These are phyloP conservation scores for Pseudomyrmex flavicornis DNA, from an alignment of 1,140 invertebrate genomes.

Conservation along the genomic window DNA sequence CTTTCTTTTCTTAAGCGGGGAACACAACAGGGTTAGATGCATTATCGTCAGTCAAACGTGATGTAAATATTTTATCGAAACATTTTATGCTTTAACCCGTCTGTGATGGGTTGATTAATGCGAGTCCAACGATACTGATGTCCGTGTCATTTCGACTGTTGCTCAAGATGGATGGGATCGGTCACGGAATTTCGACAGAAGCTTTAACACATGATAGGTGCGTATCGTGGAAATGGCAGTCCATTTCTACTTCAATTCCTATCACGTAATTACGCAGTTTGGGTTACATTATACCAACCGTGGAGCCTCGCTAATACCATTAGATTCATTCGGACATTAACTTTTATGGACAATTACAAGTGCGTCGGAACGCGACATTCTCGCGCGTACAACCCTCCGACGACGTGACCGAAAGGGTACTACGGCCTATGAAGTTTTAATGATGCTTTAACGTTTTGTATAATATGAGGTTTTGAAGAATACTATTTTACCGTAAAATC, in stretches of 20 bases:
- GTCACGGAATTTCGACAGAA: neutral
- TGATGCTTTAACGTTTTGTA: conserved; percentile 16
- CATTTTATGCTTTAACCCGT: neutral
- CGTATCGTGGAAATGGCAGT: conserved; percentile 30
- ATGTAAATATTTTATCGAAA: neutral
- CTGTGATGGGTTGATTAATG: neutral
- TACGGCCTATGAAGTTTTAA: conserved; percentile 18
- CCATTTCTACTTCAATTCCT: conserved; percentile 30
- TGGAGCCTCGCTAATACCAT: conserved; percentile 21
- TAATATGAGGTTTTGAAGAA: conserved; percentile 11
- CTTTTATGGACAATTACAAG: conserved; percentile 28
- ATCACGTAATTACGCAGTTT: conserved; percentile 44
- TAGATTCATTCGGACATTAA: conserved; percentile 31
- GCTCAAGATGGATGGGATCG: conserved; percentile 9
- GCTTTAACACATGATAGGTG: conserved; percentile 25
- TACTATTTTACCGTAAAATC: neutral
- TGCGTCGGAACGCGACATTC: conserved; percentile 14
- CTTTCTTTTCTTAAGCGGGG: neutral
- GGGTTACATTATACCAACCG: conserved; percentile 26
- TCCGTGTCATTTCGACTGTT: conserved; percentile 1
- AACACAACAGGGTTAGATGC: neutral
- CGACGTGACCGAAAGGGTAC: conserved; percentile 7
- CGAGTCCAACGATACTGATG: neutral
- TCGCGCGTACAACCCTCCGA: conserved; percentile 23
- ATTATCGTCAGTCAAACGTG: neutral